Evolutionary conservation across 2,888 invertebrate genomes (phyloP).

Genomic region (Mythimna pallens): DNA sequence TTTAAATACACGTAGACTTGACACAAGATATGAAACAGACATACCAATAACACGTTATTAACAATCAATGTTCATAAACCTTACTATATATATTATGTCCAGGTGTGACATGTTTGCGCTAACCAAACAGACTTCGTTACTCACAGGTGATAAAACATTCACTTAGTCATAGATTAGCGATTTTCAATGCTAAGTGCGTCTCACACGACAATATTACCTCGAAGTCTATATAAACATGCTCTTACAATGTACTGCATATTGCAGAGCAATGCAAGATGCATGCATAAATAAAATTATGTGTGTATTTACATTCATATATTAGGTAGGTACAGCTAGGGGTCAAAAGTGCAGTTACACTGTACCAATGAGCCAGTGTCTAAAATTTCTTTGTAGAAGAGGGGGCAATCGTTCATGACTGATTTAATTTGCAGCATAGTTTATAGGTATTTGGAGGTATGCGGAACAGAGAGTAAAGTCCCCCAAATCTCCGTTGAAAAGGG

Average conservation of each 20-base stretch:
- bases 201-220: conserved; percentile 42
- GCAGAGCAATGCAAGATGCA: conserved; percentile 15
- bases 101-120: conserved; percentile 64
- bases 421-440: too few species aligned
- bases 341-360: too few species aligned
- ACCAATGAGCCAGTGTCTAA: too few species aligned
- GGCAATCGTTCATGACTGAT: too few species aligned
- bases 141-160: conserved; percentile 72
- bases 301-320: neutral
- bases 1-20: conserved; percentile 14
- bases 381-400: too few species aligned
- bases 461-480: too few species aligned
- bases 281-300: conserved; percentile 9
- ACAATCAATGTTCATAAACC: conserved; percentile 21
- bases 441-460: too few species aligned
- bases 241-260: neutral
- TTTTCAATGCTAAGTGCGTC: conserved; percentile 72
- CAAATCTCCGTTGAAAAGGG: too few species aligned
- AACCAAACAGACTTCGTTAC: conserved; percentile 62
- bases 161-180: conserved; percentile 80
- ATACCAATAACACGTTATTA: conserved; percentile 3
- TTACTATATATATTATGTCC: conserved; percentile 16
- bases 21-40: conserved; percentile 36
- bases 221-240: conserved; percentile 7
- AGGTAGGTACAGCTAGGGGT: too few species aligned